Conservation (phyloP, 2,888 invertebrate genomes). For the Phlogophora meticulosa region DNA sequence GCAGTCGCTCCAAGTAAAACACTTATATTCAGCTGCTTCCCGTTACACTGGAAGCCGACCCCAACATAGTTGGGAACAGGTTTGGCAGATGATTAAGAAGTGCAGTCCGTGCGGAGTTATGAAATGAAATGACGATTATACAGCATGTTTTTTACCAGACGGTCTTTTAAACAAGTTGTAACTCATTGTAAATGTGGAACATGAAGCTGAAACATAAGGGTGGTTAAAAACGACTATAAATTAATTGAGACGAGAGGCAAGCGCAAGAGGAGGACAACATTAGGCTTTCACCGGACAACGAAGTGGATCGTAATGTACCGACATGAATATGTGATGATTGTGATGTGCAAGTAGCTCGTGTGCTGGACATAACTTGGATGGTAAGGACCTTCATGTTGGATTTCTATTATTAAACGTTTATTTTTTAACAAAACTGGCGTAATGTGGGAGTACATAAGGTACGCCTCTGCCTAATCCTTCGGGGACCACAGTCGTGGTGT, state of each 20-base stretch:
- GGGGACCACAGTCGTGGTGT: too few species aligned
- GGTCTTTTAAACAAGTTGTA: neutral
- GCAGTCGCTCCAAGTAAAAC: too few species aligned
- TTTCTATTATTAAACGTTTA: neutral
- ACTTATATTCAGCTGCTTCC: too few species aligned
- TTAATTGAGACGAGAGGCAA: slow-evolving; percentile 11
- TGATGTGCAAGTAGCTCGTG: neutral
- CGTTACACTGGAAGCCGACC: too few species aligned
- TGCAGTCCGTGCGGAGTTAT: too few species aligned
- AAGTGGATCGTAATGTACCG: slow-evolving; percentile 5
- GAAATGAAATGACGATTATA: too few species aligned
- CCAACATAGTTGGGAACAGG: too few species aligned
- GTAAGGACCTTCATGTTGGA: neutral
- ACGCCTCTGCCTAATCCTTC: too few species aligned
- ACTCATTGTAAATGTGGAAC: neutral
- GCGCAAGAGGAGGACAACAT: neutral
- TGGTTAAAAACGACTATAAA: slow-evolving; percentile 10
- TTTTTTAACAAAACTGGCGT: too few species aligned
- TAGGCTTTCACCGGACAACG: slow-evolving; percentile 37
- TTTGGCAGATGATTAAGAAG: too few species aligned
- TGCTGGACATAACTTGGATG: too few species aligned
- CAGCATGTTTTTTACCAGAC: neutral
- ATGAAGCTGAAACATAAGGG: slow-evolving; percentile 1
- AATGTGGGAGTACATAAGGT: too few species aligned
- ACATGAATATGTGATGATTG: slow-evolving; percentile 21